Base-by-base conservation (phyloP, 2,888 invertebrate genomes). In the Amphipyra tragopoginis region DNA sequence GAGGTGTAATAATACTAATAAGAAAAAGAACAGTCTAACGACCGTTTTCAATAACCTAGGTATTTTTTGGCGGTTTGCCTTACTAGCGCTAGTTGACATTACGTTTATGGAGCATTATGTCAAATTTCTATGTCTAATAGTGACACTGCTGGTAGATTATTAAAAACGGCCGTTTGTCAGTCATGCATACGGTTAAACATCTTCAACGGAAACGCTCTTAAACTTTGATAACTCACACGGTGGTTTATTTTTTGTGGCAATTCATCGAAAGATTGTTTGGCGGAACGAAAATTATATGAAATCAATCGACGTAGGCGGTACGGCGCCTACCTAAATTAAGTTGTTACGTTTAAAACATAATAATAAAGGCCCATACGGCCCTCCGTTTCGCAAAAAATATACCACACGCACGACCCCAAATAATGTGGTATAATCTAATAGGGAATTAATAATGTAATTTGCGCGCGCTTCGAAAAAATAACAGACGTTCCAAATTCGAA, bases 251-350 rank as follows among this genome's bases (percentile, higher is more conserved):
- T 92, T 92, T 91, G 86, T 85, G 65, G 75, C 83, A 83, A 85
- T 89, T 82, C 81, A 85, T 85, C 86, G 86, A 80, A 88, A 86
- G 43, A 62, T 76, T 80, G 83, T 86, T 84, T 85, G 86, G 87
- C 88, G 90, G 90, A 78, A 83, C 85, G 88, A 89, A 92, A 91
- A 93, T 94, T 93, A 93, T 88, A 92, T 86, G 87, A 91, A 93
- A 91, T 92, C 90, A 93, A 93, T 91, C 87, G 89, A 89, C 77
- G 89, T 85, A 88, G 93, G 92, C 92, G 93, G 92, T 82, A 74
- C 88, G 89, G 92, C 90, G 92, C 93, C 93, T 90, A 82, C 86
- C 87, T 86, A 90, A 93, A 94, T 94, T 94, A 92, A 93, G 94
- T 92, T 92, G 92, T 94, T 93, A 93, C 85, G 84, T 85, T 86